These are phyloP conservation scores for Phataginus tricuspis DNA, from an alignment of 2,797 vertebrate genomes.

Conservation along the genomic window DNA sequence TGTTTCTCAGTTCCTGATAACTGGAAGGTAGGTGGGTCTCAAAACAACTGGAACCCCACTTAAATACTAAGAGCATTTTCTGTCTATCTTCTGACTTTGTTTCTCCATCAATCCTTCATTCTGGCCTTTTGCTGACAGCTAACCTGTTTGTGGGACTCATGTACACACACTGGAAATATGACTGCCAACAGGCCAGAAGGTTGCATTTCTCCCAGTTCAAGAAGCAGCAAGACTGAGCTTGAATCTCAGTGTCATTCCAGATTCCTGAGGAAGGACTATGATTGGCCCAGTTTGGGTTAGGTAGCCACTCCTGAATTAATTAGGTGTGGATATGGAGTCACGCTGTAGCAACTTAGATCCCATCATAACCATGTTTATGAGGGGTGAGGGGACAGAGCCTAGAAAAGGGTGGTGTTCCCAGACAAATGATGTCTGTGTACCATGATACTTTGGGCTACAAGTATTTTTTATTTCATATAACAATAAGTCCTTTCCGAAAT, in stretches of 20 bases:
- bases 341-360: neutral
- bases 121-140: neutral
- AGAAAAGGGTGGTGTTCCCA: neutral
- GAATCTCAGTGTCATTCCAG: neutral
- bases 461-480: neutral
- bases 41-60: neutral
- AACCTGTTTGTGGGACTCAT: neutral
- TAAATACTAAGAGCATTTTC: neutral
- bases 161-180: neutral
- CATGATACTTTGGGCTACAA: neutral
- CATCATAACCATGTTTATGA: neutral
- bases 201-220: neutral
- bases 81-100: neutral
- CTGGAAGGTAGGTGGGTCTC: neutral
- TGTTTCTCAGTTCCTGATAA: neutral
- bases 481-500: constrained; percentile 7
- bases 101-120: neutral
- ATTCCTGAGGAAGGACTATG: neutral
- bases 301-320: neutral
- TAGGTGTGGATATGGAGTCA: neutral
- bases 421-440: neutral
- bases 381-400: neutral
- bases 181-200: neutral
- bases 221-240: neutral
- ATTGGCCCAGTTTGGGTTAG: neutral